Evolutionary conservation across 2,113 vertebrate genomes (phyloP), one percentile per base, ranked within the genome.

Genomic region (Galemys pyrenaicus): DNA sequence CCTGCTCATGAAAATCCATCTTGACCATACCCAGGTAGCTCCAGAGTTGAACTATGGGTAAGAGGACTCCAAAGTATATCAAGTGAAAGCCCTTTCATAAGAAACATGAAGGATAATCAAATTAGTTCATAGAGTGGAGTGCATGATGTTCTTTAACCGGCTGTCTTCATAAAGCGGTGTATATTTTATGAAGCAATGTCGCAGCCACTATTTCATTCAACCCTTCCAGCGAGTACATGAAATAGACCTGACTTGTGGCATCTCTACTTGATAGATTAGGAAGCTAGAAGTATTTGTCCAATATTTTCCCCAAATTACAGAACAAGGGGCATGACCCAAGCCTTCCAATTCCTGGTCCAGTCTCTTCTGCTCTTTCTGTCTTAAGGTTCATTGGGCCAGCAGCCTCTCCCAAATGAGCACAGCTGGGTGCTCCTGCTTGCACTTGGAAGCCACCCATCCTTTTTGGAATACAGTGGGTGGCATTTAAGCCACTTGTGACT

Each of bases 41-140:
- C 71, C 77, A 60, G 65, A 84, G 77, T 20, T 87, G 54, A 71
- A 44, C 73, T 81, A 60, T n/a, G 24, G 74, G 1, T 15, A 10
- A 32, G 28, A 56, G 22, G 17, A 89, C 84, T 94, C 75, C 32
- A 89, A 32, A 89, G 44, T 67, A 15, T 58, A 39, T 67, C 39
- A 94, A 28, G 41, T 70, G 85, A 71, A 94, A 37, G 74, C 56
- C 32, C 39, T 84, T 93, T 67, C 4, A 9, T 67, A 30, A 20
- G n/a, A 8, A 65, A 2, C 16, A 1, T 68, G n/a, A n/a, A 91
- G 49, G 41, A 64, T 51, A 84, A 51, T 13, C 28, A 84, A 44
- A 35, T 74, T 62, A 32, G 16, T 64, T 46, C 83, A 13, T 9
- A 8, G 44, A 73, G 11, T 22, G 8, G 6, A 3, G 0, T 51